Evolutionary conservation across 2,797 vertebrate species (phyloP), one percentile per base, ranked within the genome.

Genomic region (Spinus pinus): DNA sequence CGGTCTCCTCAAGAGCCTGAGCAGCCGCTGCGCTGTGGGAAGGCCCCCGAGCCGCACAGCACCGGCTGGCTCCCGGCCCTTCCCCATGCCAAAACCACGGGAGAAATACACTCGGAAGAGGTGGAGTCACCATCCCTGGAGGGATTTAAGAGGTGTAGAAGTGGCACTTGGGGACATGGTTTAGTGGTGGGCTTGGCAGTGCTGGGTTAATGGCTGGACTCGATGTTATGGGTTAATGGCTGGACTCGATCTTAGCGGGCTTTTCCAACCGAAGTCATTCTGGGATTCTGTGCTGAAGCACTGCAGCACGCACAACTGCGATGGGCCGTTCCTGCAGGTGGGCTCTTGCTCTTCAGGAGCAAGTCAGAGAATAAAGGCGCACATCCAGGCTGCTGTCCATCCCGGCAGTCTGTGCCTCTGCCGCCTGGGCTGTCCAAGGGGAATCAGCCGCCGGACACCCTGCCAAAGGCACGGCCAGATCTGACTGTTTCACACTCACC

Each of bases 21-120:
- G 69, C 31, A 44, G 74, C 67, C 0, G 23, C 49, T 8, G 39
- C 30, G 20, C 30, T 4, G 10, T 23, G 58, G 61, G 22, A 18
- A 62, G 58, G 56, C 33, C 54, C 23, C 0, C 18, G 31, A 66
- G 56, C 4, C 2, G 12, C 67, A 74, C 14, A 30, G 61, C 5
- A 0, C 1, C 5, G 31, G 49, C 31, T 39, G 11, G 22, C 0
- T 58, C 44, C 61, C 78, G 14, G 33, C 15, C 7, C 49, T 37
- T 6, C 54, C 57, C 60, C 13, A 0, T 0, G 14, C 7, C 57
- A 47, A 21, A 16, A 46, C 27, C 28, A 72, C 0, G 6, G 0
- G 13, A 30, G 41, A 66, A 44, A 4, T 7, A 4, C 0, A 9
- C 33, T 18, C 24, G 0, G 1, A 27, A 77, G n/a, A 6, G 50